phyloP scores from a whole-genome alignment of 2,888 invertebrate species.

The Helobdella robusta region DNA sequence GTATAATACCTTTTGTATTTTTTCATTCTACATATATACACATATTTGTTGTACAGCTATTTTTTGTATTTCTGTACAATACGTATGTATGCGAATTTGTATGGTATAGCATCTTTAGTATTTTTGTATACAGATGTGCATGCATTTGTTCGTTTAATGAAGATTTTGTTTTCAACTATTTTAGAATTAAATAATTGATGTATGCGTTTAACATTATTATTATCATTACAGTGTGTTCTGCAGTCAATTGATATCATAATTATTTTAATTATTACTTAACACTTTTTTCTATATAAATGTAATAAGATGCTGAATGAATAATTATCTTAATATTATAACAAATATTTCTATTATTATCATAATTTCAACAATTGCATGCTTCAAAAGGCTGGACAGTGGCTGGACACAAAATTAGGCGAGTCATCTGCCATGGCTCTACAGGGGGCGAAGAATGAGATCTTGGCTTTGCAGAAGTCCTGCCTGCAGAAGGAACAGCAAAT shows the following conservation, averaged over 20 bases:
- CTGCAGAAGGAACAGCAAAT: slow-evolving; percentile 30
- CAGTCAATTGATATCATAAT: not conserved
- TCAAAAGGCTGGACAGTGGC: slow-evolving; percentile 42
- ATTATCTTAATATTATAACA: not conserved
- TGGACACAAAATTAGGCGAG: slow-evolving; percentile 39
- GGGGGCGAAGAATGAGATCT: slow-evolving; percentile 42
- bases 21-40: no score
- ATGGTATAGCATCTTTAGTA: no score
- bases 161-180: no score
- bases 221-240: no score
- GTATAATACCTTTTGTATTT: no score
- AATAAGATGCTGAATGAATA: not conserved
- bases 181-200: no score
- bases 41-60: not conserved
- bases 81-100: no score
- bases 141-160: no score
- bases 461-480: slow-evolving; percentile 38
- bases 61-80: not conserved
- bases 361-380: not conserved
- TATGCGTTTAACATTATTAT: no score
- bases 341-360: not conserved
- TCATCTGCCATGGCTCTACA: slow-evolving; percentile 40
- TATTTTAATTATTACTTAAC: not conserved
- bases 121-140: no score
- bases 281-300: no score